Conservation (phyloP, 2,888 invertebrate species). For the Anticlea derivata region DNA sequence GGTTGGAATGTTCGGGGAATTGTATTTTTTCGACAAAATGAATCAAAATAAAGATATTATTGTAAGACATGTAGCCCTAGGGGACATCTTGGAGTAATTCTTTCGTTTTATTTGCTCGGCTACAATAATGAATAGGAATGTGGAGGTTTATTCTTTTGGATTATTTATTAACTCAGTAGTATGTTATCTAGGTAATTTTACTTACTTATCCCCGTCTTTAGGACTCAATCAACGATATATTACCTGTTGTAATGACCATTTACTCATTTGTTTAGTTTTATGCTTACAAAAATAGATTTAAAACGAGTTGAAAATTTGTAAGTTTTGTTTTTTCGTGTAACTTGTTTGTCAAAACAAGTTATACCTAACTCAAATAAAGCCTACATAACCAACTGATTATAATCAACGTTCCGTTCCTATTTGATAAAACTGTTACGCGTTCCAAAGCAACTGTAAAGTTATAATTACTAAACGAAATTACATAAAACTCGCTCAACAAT, state of each 20-base stretch:
- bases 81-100: background rate
- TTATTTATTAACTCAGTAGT: no score
- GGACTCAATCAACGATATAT: no score
- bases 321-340: no score
- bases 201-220: no score
- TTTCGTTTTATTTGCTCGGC: background rate
- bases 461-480: slow-evolving; percentile 37
- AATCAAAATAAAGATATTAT: slow-evolving; percentile 5
- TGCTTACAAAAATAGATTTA: no score
- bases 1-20: background rate
- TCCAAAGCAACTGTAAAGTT: slow-evolving; percentile 31
- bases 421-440: slow-evolving; percentile 19
- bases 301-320: no score
- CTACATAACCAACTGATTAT: slow-evolving; percentile 4
- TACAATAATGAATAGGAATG: background rate
- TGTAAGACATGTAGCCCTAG: background rate
- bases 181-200: no score
- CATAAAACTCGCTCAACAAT: slow-evolving; percentile 32
- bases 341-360: no score
- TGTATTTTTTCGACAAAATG: background rate
- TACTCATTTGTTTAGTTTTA: no score
- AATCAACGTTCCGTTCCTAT: slow-evolving; percentile 12
- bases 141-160: no score
- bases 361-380: background rate
- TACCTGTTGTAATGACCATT: no score